Percentiles rank a stretch among this genome's conserved stretches.
Evolutionary conservation across 2,888 invertebrate genomes (phyloP).

Genomic region (Sympetrum striolatum): DNA sequence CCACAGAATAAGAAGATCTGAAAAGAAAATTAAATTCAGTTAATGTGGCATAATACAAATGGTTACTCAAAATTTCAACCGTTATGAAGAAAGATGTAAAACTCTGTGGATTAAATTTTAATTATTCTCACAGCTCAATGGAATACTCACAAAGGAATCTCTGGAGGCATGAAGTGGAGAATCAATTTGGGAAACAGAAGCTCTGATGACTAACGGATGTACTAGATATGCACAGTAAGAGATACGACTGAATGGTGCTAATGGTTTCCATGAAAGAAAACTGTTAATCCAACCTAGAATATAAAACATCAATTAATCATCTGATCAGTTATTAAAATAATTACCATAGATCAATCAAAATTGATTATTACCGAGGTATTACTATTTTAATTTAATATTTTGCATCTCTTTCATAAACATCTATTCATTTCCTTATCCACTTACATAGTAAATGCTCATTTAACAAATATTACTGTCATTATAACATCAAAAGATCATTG

Average conservation of each 20-base stretch:
- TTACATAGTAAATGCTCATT: too few relatives aligned
- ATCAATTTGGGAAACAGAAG: slow-evolving; percentile 61
- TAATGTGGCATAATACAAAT: not conserved
- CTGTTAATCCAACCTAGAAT: slow-evolving; percentile 78
- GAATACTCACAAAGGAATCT: slow-evolving; percentile 46
- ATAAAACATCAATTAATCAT: not conserved
- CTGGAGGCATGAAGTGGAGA: slow-evolving; percentile 58
- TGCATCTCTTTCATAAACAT: too few relatives aligned
- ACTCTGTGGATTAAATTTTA: not conserved
- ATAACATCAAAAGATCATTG: too few relatives aligned
- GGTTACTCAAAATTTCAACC: not conserved
- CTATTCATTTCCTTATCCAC: too few relatives aligned
- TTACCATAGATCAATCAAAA: too few relatives aligned
- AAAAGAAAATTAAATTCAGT: slow-evolving; percentile 51
- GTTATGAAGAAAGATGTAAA: not conserved
- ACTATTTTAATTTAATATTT: too few relatives aligned
- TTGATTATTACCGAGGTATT: too few relatives aligned
- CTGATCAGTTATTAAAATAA: too few relatives aligned
- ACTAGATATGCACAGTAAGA: slow-evolving; percentile 95
- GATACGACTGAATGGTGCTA: slow-evolving; percentile 87
- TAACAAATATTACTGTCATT: too few relatives aligned
- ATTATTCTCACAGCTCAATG: not conserved
- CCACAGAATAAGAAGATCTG: slow-evolving; percentile 82
- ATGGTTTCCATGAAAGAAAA: slow-evolving; percentile 80
- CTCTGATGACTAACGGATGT: slow-evolving; percentile 77